phyloP scores from a whole-genome alignment of 92 coral and sea anemone genomes.

The Blastomussa wellsi region DNA sequence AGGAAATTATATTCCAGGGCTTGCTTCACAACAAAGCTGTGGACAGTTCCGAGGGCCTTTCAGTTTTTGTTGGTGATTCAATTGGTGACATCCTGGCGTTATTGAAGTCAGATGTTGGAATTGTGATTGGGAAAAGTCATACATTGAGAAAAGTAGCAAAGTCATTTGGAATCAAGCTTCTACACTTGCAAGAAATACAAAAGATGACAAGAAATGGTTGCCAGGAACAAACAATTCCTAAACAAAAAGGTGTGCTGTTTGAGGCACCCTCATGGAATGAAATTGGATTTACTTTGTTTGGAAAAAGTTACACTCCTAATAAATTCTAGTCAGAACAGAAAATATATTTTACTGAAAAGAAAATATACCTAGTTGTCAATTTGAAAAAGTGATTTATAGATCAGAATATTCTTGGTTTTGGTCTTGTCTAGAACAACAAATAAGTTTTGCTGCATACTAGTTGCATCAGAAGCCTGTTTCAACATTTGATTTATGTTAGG shows the following conservation, averaged over 20 bases:
- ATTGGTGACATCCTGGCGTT: constrained; percentile 87
- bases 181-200: constrained; percentile 62
- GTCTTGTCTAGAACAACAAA: neutral
- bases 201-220: constrained; percentile 25
- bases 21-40: constrained; percentile 37
- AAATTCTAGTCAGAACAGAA: constrained; percentile 22
- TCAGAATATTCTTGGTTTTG: neutral
- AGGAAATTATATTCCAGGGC: constrained; percentile 69
- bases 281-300: constrained; percentile 77
- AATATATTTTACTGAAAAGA: neutral
- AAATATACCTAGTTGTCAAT: neutral
- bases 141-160: constrained; percentile 73
- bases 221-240: constrained; percentile 23
- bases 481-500: neutral
- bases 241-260: constrained; percentile 42
- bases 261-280: constrained; percentile 88
- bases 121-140: constrained; percentile 81
- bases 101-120: constrained; percentile 79
- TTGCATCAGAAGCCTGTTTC: neutral
- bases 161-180: constrained; percentile 79
- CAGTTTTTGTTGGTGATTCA: constrained; percentile 91
- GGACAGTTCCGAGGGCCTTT: constrained; percentile 55
- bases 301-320: constrained; percentile 53
- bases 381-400: neutral
- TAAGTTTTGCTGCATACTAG: neutral